Base-by-base conservation (phyloP, 2,113 vertebrate species). In the Pampusana beccarii region DNA sequence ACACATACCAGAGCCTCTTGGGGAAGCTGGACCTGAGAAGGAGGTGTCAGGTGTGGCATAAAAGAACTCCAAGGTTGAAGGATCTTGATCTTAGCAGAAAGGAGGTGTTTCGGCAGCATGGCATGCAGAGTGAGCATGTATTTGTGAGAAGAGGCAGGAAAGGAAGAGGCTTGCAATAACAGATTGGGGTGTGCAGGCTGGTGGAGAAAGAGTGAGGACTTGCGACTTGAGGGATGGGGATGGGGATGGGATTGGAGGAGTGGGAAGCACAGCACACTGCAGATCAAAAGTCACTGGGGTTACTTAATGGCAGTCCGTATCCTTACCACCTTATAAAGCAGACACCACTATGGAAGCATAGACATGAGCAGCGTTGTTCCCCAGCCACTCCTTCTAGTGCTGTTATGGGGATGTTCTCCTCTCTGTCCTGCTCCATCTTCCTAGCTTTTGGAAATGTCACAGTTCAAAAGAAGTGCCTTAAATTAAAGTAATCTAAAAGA, bases 311-410 rank as follows among this genome's bases (percentile, higher is more conserved):
- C 57, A 71, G 17, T 46, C 38, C n/a, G 5, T n/a, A 13, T 56
- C 38, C 38, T 64, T 64, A 40, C 13, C 5, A 5, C 36, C 60
- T 54, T 23, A 13, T 29, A 74, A 25, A 13, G 57, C 46, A 57
- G 58, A 26, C 7, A 64, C 14, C 29, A 10, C 15, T 31, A 24
- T 14, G 24, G 54, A 80, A 75, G 33, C 26, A 69, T 16, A 73
- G 50, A 26, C 25, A 8, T 7, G 12, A 36, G 26, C 1, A 1
- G 18, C 1, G 0, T 6, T 61, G 44, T 5, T 89, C 80, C 6
- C 5, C 18, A 34, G 10, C 23, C 53, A 56, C 4, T 5, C 8
- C 17, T 67, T 75, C 61, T 13, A 42, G 23, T 50, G 20, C 19
- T 77, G 38, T 62, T 58, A 36, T 0, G 2, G 36, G 21, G 26